phyloP scores from a whole-genome alignment of 2,113 vertebrate genomes.

The Agapornis roseicollis region DNA sequence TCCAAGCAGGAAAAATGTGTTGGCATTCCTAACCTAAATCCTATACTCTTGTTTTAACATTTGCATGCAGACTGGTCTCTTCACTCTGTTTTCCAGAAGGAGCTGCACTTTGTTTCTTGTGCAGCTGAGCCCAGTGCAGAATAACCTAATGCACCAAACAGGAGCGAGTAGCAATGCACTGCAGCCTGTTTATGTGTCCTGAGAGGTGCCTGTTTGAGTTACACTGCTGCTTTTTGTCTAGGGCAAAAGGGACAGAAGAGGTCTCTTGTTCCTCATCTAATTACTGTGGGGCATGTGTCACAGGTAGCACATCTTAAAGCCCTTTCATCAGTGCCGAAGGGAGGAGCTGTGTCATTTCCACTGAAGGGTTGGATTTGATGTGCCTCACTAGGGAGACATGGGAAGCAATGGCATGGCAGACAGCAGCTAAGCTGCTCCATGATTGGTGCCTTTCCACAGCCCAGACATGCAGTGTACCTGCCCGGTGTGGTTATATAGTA shows the following conservation, averaged over 20 bases:
- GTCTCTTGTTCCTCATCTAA: background rate
- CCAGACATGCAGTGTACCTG: rapidly evolving
- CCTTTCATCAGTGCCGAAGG: background rate
- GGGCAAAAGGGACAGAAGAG: background rate
- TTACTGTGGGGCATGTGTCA: background rate
- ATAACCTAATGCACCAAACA: rapidly evolving
- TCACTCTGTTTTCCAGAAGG: background rate
- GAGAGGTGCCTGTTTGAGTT: rapidly evolving
- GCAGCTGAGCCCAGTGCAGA: rapidly evolving
- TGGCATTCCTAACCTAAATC: background rate
- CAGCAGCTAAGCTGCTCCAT: background rate
- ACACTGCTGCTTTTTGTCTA: background rate
- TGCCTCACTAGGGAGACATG: background rate
- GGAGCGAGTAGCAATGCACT: rapidly evolving
- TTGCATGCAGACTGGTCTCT: background rate
- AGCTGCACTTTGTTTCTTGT: background rate
- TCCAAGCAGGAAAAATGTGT: rapidly evolving
- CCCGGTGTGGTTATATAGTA: rapidly evolving
- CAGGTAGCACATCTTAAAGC: background rate
- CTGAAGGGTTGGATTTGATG: rapidly evolving
- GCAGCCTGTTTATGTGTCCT: rapidly evolving
- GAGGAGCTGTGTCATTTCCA: background rate
- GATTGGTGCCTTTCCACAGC: background rate
- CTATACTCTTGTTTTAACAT: background rate
- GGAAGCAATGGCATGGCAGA: background rate